phyloP scores from a whole-genome alignment of 2,113 vertebrate genomes.

The Opisthocomus hoazin region DNA sequence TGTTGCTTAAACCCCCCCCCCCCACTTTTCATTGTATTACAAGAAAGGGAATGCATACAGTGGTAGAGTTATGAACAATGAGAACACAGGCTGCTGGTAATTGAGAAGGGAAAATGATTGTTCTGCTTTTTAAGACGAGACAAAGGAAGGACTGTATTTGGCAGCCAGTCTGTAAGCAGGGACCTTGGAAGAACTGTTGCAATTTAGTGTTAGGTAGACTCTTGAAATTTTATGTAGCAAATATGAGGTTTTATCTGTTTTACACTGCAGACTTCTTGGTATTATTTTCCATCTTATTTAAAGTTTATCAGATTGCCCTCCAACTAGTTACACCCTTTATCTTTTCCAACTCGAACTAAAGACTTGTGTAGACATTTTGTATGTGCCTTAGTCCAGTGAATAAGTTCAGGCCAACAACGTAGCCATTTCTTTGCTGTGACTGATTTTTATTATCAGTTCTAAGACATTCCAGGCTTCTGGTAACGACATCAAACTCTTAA shows the following conservation, averaged over 20 bases:
- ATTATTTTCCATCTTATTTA: rapidly evolving
- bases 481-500: background rate
- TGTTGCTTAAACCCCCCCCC: background rate
- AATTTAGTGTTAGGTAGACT: background rate
- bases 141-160: background rate
- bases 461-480: background rate
- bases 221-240: background rate
- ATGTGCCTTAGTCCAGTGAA: background rate
- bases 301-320: background rate
- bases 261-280: background rate
- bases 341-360: background rate
- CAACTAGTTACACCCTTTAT: background rate
- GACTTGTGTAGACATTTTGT: background rate
- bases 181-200: background rate
- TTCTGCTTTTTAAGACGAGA: background rate
- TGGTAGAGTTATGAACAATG: background rate
- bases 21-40: background rate
- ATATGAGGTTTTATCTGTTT: background rate
- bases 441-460: background rate
- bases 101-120: background rate
- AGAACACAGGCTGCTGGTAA: background rate
- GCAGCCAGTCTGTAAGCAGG: background rate
- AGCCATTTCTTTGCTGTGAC: background rate
- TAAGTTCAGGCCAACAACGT: background rate
- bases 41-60: background rate